phyloP scores from a whole-genome alignment of 2,113 vertebrate genomes.

The Mobula birostris region DNA sequence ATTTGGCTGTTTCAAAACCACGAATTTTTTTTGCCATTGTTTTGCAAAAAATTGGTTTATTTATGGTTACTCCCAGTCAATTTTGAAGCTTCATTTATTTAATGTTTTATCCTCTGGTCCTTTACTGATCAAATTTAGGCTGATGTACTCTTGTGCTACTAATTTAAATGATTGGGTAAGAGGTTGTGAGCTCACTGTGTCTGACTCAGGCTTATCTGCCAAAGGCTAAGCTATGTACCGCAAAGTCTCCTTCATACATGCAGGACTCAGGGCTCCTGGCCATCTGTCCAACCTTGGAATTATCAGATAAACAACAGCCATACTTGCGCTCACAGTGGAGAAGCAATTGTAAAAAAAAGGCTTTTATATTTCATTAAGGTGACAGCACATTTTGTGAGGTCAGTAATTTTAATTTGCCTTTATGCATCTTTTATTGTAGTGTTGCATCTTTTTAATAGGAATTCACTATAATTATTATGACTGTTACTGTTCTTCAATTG shows the following conservation, averaged over 20 bases:
- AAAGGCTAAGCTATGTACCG: constrained; percentile 45
- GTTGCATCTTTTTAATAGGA: not conserved
- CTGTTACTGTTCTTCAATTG: not conserved
- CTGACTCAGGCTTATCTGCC: constrained; percentile 50
- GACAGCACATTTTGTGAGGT: constrained; percentile 54
- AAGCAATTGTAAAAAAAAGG: constrained; percentile 40
- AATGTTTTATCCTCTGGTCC: constrained; percentile 57
- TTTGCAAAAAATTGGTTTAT: constrained; percentile 34
- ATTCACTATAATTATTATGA: constrained; percentile 1
- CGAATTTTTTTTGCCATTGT: not conserved
- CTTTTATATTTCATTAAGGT: constrained; percentile 36
- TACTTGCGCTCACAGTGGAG: constrained; percentile 37
- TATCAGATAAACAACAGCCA: constrained; percentile 40
- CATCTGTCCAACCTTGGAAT: constrained; percentile 47
- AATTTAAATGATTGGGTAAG: constrained; percentile 59
- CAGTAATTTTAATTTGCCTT: constrained; percentile 48
- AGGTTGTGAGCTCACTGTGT: constrained; percentile 47
- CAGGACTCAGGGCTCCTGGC: constrained; percentile 47
- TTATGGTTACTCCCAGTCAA: constrained; percentile 57
- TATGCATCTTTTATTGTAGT: constrained; percentile 1
- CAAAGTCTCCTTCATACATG: constrained; percentile 43
- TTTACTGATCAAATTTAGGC: constrained; percentile 59
- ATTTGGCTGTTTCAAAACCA: constrained; percentile 4
- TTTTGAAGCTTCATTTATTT: constrained; percentile 45
- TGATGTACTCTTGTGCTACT: constrained; percentile 59